Evolutionary conservation across 1,140 invertebrate genomes (phyloP).

Genomic region (Zaprionus taronus): DNA sequence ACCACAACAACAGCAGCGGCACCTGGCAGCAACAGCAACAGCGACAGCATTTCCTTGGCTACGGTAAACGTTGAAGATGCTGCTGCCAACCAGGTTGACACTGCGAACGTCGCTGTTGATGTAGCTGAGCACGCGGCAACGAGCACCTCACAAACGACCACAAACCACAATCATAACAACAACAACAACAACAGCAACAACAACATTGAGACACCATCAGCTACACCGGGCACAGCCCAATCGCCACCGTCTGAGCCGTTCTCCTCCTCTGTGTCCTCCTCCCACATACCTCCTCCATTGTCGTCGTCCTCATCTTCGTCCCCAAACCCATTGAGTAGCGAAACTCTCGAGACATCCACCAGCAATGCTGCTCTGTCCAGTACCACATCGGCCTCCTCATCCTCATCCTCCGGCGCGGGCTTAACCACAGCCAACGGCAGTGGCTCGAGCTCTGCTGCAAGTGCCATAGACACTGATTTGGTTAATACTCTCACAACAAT

Average conservation of each 20-base stretch:
- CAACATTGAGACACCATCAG: constrained; percentile 34
- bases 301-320: constrained; percentile 5
- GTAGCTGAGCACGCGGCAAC: constrained; percentile 50
- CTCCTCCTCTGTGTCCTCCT: constrained; percentile 32
- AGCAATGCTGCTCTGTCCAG: constrained; percentile 9
- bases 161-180: constrained; percentile 41
- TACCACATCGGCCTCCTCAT: constrained; percentile 6
- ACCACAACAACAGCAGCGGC: constrained; percentile 15
- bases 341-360: constrained; percentile 35
- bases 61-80: constrained; percentile 49
- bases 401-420: constrained; percentile 15
- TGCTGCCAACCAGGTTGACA: constrained; percentile 52
- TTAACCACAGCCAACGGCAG: constrained; percentile 14
- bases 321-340: constrained; percentile 24
- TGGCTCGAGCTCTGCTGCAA: constrained; percentile 30
- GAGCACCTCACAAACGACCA: constrained; percentile 54
- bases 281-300: not conserved
- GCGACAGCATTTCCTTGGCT: constrained; percentile 21
- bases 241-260: constrained; percentile 35
- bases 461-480: constrained; percentile 45
- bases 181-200: constrained; percentile 16
- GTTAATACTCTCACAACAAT: constrained; percentile 43
- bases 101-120: constrained; percentile 44
- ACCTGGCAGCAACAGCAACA: constrained; percentile 4
- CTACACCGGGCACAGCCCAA: constrained; percentile 33